Conservation (phyloP, 2,888 invertebrate genomes). For the Drosophila anomalata region DNA sequence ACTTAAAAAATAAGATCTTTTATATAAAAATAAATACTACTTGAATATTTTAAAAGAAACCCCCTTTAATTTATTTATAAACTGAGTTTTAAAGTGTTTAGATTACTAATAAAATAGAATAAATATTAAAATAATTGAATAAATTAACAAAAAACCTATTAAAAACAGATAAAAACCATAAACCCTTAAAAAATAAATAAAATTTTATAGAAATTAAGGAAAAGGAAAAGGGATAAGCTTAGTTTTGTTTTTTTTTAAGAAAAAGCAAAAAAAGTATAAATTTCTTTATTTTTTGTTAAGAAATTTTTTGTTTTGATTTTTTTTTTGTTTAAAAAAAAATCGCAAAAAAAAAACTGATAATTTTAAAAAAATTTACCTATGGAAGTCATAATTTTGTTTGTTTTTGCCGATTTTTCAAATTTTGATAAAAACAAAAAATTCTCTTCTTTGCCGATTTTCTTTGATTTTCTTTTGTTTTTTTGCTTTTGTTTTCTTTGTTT, state of each 20-base stretch:
- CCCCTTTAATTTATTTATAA: too few relatives aligned
- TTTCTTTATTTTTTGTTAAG: not conserved
- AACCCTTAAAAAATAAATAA: not conserved
- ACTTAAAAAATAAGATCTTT: too few relatives aligned
- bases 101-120: not conserved
- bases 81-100: too few relatives aligned
- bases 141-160: not conserved
- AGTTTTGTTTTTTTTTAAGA: not conserved
- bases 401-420: slow-evolving; percentile 66
- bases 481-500: not conserved
- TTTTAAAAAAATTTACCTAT: slow-evolving; percentile 80
- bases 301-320: not conserved
- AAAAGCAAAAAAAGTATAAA: not conserved
- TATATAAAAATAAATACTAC: too few relatives aligned
- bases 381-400: slow-evolving; percentile 82
- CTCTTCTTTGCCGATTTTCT: slow-evolving; percentile 30
- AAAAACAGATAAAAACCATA: not conserved
- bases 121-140: not conserved
- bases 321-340: not conserved
- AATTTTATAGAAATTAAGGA: not conserved
- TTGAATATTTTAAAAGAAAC: too few relatives aligned
- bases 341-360: not conserved
- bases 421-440: slow-evolving; percentile 51
- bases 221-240: not conserved
- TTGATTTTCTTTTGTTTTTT: not conserved